phyloP scores from a whole-genome alignment of 2,113 vertebrate species.

The Daboia siamensis region DNA sequence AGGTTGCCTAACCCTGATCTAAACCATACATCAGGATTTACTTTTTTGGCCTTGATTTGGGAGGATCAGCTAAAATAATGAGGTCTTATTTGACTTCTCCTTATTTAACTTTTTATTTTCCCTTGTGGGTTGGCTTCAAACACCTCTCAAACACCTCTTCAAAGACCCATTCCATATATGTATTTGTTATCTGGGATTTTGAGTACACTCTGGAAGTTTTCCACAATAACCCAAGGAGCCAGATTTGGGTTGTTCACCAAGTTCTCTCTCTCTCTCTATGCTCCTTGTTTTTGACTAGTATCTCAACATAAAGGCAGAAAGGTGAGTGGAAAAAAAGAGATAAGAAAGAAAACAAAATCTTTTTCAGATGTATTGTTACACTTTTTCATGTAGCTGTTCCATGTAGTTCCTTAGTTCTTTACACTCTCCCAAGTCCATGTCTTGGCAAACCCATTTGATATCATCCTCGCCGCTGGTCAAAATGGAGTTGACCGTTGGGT shows the following conservation, averaged over 20 bases:
- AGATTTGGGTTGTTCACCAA: not conserved
- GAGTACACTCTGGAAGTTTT: conserved; percentile 24
- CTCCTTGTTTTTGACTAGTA: conserved; percentile 25
- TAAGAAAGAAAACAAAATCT: conserved; percentile 13
- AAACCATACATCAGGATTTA: conserved; percentile 35
- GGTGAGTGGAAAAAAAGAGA: conserved; percentile 60
- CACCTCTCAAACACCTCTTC: conserved; percentile 18
- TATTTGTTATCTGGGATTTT: conserved; percentile 1
- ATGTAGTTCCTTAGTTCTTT: conserved; percentile 66
- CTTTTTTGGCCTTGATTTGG: conserved; percentile 47
- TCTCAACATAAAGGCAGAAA: conserved; percentile 71
- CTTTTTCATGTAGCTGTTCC: conserved; percentile 67
- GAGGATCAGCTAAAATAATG: conserved; percentile 35
- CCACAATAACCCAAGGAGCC: not conserved
- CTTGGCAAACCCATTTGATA: conserved; percentile 87
- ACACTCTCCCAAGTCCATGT: conserved; percentile 74
- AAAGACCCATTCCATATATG: not conserved
- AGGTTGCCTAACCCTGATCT: not conserved
- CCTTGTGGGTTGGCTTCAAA: conserved; percentile 16
- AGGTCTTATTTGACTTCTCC: conserved; percentile 17
- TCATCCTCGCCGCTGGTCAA: conserved; percentile 74
- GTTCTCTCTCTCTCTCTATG: not conserved
- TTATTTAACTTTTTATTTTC: not conserved
- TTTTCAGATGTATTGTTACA: conserved; percentile 24
- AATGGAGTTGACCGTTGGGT: conserved; percentile 64